These are phyloP conservation scores for Bombyx mori DNA, from an alignment of 1,140 invertebrate genomes.

Conservation along the genomic window DNA sequence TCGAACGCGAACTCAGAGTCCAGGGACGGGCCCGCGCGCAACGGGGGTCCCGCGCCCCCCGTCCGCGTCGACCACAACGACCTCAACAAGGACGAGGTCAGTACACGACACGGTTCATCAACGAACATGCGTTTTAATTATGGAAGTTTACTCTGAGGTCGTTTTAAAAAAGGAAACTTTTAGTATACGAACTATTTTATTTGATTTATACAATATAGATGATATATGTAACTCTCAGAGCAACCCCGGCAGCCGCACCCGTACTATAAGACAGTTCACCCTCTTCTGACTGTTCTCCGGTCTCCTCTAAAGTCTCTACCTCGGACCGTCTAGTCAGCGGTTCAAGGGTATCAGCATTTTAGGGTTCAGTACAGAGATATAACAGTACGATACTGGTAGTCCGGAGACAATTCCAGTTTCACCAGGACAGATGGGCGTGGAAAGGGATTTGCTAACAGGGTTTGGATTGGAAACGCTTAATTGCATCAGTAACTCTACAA, in stretches of 20 bases:
- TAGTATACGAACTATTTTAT: too few relatives aligned
- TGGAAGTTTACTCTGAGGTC: constrained; percentile 12
- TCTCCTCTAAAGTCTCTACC: too few relatives aligned
- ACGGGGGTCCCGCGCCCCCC: background rate
- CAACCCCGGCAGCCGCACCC: too few relatives aligned
- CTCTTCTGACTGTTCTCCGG: too few relatives aligned
- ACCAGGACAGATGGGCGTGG: background rate
- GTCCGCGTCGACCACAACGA: background rate
- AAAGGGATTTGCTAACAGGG: background rate
- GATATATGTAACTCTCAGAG: too few relatives aligned
- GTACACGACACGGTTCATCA: background rate
- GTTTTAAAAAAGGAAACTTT: too few relatives aligned
- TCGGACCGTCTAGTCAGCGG: too few relatives aligned
- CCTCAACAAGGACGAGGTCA: constrained; percentile 1
- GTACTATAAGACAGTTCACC: too few relatives aligned
- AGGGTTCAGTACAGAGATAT: background rate
- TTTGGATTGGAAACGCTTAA: background rate
- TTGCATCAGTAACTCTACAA: background rate
- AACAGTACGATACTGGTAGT: background rate
- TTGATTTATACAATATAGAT: too few relatives aligned
- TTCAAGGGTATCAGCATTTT: too few relatives aligned
- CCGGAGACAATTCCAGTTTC: too few relatives aligned
- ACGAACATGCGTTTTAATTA: constrained; percentile 21
- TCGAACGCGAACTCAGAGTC: constrained; percentile 7
- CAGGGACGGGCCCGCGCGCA: constrained; percentile 19